Base-by-base conservation (phyloP, 2,888 invertebrate genomes). In the Rhorus exstirpatorius region DNA sequence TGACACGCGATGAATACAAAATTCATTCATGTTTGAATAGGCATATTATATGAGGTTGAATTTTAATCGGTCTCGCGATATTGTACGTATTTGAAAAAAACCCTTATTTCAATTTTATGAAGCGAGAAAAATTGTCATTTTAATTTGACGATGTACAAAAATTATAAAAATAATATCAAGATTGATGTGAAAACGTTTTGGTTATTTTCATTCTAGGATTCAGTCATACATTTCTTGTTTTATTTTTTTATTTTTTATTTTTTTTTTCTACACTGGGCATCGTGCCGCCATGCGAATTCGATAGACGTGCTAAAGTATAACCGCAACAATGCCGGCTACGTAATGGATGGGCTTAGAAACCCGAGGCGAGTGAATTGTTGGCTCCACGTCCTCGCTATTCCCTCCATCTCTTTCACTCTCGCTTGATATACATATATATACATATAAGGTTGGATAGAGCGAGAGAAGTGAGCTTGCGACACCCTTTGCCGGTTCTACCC, bases 311-410 rank as follows among this genome's bases (percentile, higher is more conserved):
- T 89, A 90, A 86, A 90, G 91, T n/a, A n/a, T 89, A 91, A 91
- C 92, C 91, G 90, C 91, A 90, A 91, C 91, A 91, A 90, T 90
- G 88, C 89, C 87, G 87, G 85, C 85, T 67, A 84, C 87, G 89
- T 91, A 92, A 92, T 90, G 91, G 91, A 92, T 92, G 91, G 92
- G 89, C 89, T 87, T 85, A 88, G 88, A 90, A 90, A 91, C 87
- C 90, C 89, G 86, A 90, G 89, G 84, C 91, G 92, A 92, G 92
- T 92, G 92, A 92, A 92, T 92, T 92, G 92, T 92, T 92, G 92
- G 91, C 88, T 90, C 90, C 86, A 87, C 89, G 90, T 90, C 89
- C 89, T 89, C 88, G 76, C 79, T 58, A 72, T 82, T 35, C 67
- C 49, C 63, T 53, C 68, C 21, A 31, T 77, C 74, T 74, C 76